Evolutionary conservation across 2,113 vertebrate genomes (phyloP).

Genomic region (Poecile atricapillus): DNA sequence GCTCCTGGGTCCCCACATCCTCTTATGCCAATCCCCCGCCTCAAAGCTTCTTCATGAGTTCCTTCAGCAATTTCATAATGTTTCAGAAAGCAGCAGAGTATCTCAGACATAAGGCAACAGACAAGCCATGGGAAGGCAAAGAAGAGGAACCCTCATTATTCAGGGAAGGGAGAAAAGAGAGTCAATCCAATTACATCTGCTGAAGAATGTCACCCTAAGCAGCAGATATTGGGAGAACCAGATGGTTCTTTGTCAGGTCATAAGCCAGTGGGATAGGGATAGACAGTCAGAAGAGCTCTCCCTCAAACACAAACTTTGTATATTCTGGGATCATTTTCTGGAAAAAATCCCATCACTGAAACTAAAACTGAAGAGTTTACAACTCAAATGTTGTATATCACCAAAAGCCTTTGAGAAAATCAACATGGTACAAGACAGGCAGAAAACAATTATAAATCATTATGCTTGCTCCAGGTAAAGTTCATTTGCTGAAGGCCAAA

Average conservation of each 20-base stretch:
- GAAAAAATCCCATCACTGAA: background rate
- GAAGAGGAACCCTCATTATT: background rate
- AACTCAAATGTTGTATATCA: background rate
- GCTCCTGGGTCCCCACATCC: background rate
- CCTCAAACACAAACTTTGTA: background rate
- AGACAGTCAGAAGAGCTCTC: background rate
- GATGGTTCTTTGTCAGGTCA: background rate
- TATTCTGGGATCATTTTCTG: background rate
- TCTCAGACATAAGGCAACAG: background rate
- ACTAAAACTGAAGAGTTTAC: background rate
- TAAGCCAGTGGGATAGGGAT: background rate
- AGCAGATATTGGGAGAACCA: background rate
- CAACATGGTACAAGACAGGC: background rate
- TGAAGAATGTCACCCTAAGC: background rate
- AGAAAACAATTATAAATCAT: background rate
- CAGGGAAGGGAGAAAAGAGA: background rate
- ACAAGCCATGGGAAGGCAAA: background rate
- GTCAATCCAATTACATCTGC: background rate
- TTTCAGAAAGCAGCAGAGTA: background rate
- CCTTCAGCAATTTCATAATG: background rate
- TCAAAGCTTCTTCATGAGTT: background rate
- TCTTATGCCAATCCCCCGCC: background rate
- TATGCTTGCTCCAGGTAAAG: background rate
- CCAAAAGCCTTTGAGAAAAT: background rate
- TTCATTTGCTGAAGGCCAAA: background rate